These are phyloP conservation scores for Ptychadena robeensis DNA, from an alignment of 2,797 vertebrate genomes.

Conservation along the genomic window DNA sequence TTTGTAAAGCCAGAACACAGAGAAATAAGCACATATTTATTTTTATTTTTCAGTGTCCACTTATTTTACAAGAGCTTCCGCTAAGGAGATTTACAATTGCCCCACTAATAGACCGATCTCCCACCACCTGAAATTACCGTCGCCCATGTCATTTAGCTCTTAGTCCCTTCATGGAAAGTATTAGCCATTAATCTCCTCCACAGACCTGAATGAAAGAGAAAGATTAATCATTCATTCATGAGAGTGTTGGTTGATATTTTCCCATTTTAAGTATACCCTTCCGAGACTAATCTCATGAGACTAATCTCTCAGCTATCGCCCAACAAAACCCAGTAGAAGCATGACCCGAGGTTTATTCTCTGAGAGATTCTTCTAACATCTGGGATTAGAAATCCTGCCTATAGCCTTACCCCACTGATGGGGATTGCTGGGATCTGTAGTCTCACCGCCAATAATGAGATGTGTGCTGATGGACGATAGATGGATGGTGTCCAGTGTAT, in stretches of 20 bases:
- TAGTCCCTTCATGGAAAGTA: not conserved
- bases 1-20: no score
- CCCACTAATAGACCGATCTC: not conserved
- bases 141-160: not conserved
- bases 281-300: not conserved
- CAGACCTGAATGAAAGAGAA: not conserved
- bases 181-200: not conserved
- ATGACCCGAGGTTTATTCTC: not conserved
- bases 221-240: slow-evolving; percentile 2
- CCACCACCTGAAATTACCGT: not conserved
- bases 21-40: no score
- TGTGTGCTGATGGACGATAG: no score
- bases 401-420: no score
- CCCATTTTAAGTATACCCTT: not conserved
- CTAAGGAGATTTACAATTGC: not conserved
- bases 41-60: no score
- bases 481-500: no score
- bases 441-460: no score
- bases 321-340: not conserved
- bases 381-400: not conserved
- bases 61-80: no score
- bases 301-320: not conserved
- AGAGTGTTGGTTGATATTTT: not conserved
- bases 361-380: not conserved
- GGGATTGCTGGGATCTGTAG: not conserved